Base-by-base conservation (phyloP, 2,797 vertebrate genomes). In the Neosalanx taihuensis region DNA sequence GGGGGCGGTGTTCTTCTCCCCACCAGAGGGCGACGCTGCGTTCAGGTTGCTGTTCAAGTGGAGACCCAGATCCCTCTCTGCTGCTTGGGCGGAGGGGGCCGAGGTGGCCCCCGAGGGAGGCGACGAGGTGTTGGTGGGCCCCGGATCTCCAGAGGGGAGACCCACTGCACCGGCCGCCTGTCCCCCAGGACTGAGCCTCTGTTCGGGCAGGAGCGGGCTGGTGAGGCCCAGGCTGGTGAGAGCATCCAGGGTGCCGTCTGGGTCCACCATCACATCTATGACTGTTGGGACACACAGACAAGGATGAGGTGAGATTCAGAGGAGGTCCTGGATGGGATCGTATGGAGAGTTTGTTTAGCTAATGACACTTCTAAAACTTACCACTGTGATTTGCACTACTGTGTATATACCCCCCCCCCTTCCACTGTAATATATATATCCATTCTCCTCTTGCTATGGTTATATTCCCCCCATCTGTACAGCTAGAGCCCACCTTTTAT, bases 201-300 rank as follows among this genome's bases (percentile, higher is more conserved):
- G 85, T 79, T 94, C 94, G 7, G 92, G 70, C 68, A 91, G 51
- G 3, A 93, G 66, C 23, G 95, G 90, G 77, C 91, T 92, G 70
- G 90, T 82, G 20, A 96, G 88, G 70, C 94, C 94, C 87, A 98
- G 76, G 81, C 76, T 94, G 88, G 95, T 94, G 79, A 98, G 85
- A 68, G 94, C 95, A 73, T 98, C 97, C 91, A 99, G 85, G 59
- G 95, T 96, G 23, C 97, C 96, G 35, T 99, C 97, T 1, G 97
- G 97, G 83, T 99, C 97, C 76, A 99, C 95, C 96, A 99, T 99
- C 79, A 96, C 89, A 78, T 98, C 97, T 74, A 99, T 98, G 5
- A 94, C 97, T 99, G 81, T 37, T 53, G 10, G 57, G 31, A 80
- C 49, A 6, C 37, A 10, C 35, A n/a, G 37, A 76, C 15, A 79